Conservation (phyloP, 2,797 vertebrate species). For the Neostethus bicornis region DNA sequence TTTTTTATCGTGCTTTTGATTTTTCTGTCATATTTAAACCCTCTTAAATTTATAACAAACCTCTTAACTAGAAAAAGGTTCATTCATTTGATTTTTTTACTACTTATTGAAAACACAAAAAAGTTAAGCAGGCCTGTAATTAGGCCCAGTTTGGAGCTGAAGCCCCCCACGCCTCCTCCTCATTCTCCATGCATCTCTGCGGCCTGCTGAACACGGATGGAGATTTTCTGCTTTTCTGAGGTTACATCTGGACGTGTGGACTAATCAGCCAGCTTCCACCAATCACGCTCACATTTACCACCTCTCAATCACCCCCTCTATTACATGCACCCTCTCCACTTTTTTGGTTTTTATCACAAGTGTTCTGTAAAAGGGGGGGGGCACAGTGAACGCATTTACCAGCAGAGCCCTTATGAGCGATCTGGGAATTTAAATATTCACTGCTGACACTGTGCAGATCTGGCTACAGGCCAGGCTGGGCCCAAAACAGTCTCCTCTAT, state of each 20-base stretch:
- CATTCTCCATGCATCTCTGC: no score
- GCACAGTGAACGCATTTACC: slow-evolving; percentile 96
- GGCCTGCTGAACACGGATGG: slow-evolving; percentile 57
- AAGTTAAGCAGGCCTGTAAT: slow-evolving; percentile 55
- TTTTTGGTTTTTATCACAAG: slow-evolving; percentile 40
- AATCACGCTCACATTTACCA: slow-evolving; percentile 69
- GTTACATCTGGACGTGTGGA: slow-evolving; percentile 70
- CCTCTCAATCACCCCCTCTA: slow-evolving; percentile 70
- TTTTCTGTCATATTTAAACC: no score
- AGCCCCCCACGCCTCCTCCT: slow-evolving; percentile 20
- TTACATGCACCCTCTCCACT: slow-evolving; percentile 39
- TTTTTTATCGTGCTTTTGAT: no score
- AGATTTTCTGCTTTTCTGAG: slow-evolving; percentile 67
- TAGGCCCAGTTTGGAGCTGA: slow-evolving; percentile 43
- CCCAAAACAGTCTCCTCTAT: slow-evolving; percentile 78
- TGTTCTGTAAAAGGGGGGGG: slow-evolving; percentile 67
- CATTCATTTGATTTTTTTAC: slow-evolving; percentile 39
- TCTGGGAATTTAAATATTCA: slow-evolving; percentile 99
- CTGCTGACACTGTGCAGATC: slow-evolving; percentile 94
- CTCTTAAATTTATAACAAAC: no score
- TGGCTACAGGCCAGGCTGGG: slow-evolving; percentile 84
- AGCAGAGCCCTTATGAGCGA: slow-evolving; percentile 94
- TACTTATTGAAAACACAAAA: slow-evolving; percentile 47
- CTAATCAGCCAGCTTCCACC: slow-evolving; percentile 72
- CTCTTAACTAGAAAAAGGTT: no score